phyloP scores from a whole-genome alignment of 2,113 vertebrate species.

The Parus major region DNA sequence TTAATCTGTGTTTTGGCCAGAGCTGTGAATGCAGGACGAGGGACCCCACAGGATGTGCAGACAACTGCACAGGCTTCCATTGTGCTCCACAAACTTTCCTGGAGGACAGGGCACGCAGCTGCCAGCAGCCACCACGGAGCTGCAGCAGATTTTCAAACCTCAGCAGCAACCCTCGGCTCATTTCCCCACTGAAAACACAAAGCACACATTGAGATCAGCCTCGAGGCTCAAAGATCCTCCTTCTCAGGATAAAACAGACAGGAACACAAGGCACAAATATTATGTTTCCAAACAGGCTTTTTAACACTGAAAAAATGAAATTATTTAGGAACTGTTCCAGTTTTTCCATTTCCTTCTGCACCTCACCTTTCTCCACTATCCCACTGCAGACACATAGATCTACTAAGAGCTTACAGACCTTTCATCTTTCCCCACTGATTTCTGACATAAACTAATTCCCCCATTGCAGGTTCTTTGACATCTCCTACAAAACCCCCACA shows the following conservation, averaged over 20 bases:
- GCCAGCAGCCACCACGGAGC: background rate
- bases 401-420: background rate
- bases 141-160: conserved; percentile 53
- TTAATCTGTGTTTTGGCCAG: background rate
- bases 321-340: background rate
- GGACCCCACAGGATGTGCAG: background rate
- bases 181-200: conserved; percentile 40
- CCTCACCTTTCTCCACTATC: background rate
- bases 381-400: background rate
- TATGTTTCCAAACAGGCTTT: background rate
- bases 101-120: conserved; percentile 31
- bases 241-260: background rate
- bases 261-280: background rate
- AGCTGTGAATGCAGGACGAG: background rate
- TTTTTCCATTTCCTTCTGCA: background rate
- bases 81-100: background rate
- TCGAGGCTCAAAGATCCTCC: background rate
- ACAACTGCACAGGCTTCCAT: conserved; percentile 39
- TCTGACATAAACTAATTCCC: background rate
- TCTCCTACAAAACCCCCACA: background rate
- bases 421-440: background rate
- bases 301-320: background rate
- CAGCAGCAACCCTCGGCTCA: conserved; percentile 45
- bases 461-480: background rate
- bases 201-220: background rate